Evolutionary conservation across 1,140 invertebrate species (phyloP).

Genomic region (Metopolophium dirhodum): DNA sequence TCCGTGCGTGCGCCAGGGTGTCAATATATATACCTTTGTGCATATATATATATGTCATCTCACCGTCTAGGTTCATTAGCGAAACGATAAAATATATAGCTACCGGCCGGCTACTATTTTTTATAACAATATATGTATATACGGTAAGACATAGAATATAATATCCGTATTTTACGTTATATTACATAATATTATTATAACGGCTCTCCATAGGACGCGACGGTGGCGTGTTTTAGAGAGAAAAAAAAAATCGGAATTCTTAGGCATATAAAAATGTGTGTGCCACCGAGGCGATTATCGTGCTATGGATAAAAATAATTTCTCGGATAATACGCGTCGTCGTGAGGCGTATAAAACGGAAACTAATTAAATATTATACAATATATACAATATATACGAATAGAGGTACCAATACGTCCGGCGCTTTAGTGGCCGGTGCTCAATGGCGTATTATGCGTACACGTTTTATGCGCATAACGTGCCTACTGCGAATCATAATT

Average conservation of each 20-base stretch:
- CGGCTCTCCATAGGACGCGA: background rate
- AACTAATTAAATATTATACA: slow-evolving; percentile 5
- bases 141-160: too few relatives aligned
- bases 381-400: too few relatives aligned
- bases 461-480: background rate
- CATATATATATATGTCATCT: background rate
- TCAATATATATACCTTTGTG: background rate
- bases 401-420: background rate
- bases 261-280: background rate
- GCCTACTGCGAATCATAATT: background rate
- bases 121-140: background rate
- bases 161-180: background rate
- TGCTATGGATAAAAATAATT: background rate
- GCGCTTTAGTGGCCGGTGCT: background rate
- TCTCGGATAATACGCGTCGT: slow-evolving; percentile 3
- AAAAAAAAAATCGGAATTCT: background rate
- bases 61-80: background rate
- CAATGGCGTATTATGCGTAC: background rate
- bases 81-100: background rate
- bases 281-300: background rate
- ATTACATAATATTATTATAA: background rate
- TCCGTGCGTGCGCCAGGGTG: background rate
- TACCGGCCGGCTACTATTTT: background rate
- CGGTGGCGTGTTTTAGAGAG: background rate
- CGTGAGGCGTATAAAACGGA: slow-evolving; percentile 8